Evolutionary conservation across 2,888 invertebrate species (phyloP).

Genomic region (Biston stratarius): DNA sequence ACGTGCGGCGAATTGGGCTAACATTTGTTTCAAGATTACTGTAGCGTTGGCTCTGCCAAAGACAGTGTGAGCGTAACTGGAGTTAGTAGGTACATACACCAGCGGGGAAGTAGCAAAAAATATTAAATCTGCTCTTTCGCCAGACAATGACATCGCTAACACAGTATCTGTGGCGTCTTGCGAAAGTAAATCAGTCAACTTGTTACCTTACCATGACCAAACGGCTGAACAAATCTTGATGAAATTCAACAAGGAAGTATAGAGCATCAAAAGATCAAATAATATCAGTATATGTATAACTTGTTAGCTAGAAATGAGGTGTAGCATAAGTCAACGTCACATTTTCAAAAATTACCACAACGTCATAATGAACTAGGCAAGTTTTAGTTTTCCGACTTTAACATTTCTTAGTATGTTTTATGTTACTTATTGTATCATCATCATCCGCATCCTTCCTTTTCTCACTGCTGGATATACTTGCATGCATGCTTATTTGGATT

Average conservation of each 20-base stretch:
- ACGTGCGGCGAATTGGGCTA: slow-evolving; percentile 35
- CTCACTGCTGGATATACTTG: too few species aligned
- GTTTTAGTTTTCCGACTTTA: too few species aligned
- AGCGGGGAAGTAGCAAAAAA: slow-evolving; percentile 1
- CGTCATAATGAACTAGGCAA: too few species aligned
- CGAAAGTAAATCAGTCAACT: not conserved
- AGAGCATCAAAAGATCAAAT: not conserved
- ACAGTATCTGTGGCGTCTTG: not conserved
- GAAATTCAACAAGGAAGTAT: slow-evolving; percentile 1
- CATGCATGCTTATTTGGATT: too few species aligned
- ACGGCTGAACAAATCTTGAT: not conserved
- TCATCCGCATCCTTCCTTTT: too few species aligned
- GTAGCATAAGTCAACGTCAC: too few species aligned
- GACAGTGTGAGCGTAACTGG: not conserved
- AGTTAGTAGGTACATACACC: not conserved
- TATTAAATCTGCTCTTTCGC: slow-evolving; percentile 36
- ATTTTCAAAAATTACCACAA: too few species aligned
- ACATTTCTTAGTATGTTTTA: too few species aligned
- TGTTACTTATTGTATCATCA: too few species aligned
- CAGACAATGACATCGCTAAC: slow-evolving; percentile 24
- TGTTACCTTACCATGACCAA: not conserved
- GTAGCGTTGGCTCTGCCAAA: slow-evolving; percentile 2
- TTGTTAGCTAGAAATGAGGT: too few species aligned
- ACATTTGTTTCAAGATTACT: slow-evolving; percentile 27
- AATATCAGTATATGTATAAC: not conserved